Conservation (phyloP, 92 coral and sea anemone species). For the Nematostella vectensis region DNA sequence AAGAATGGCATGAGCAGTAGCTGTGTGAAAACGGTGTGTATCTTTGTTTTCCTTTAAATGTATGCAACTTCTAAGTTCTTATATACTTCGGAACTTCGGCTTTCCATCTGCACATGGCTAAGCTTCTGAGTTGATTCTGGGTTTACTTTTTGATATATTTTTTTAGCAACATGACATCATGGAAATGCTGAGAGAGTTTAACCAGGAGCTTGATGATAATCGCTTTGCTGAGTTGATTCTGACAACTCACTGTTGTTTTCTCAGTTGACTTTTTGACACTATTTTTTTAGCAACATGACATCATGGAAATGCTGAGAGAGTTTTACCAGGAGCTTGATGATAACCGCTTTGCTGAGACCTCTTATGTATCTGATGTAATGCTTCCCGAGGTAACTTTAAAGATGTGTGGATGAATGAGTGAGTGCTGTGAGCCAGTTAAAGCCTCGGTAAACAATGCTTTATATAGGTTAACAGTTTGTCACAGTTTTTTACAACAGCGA, state of each 20-base stretch:
- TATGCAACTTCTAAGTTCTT: no score
- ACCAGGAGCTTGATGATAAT: constrained; percentile 22
- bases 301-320: constrained; percentile 29
- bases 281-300: constrained; percentile 33
- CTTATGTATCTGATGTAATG: constrained; percentile 75
- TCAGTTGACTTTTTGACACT: background rate
- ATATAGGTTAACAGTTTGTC: no score
- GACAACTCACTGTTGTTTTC: no score
- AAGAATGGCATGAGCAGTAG: background rate
- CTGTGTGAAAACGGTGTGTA: no score
- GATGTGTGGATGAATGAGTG: no score
- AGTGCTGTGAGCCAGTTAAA: no score
- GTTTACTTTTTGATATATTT: constrained; percentile 1
- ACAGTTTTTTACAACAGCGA: no score
- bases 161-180: constrained; percentile 46
- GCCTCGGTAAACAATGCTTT: no score
- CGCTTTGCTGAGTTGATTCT: no score
- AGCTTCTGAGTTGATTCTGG: no score
- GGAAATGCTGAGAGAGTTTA: constrained; percentile 24
- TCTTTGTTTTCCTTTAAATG: no score
- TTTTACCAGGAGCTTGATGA: constrained; percentile 33
- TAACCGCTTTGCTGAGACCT: constrained; percentile 6
- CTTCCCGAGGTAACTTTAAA: constrained; percentile 90
- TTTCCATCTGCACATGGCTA: background rate
- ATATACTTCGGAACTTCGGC: no score